Evolutionary conservation across 2,797 vertebrate genomes (phyloP).

Genomic region (Antrozous pallidus): DNA sequence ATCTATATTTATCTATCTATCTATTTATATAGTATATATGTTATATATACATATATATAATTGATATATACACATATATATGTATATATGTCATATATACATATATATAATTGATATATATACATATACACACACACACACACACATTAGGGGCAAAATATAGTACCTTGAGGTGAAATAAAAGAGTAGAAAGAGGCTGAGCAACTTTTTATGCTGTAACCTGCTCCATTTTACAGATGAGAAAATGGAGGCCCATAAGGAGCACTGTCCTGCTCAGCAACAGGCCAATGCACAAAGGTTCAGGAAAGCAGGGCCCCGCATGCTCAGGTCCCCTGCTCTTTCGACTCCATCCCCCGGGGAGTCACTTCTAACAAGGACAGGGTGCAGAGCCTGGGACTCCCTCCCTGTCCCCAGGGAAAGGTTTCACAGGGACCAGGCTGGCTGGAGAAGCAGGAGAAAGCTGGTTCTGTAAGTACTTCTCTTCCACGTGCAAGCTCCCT

Average conservation of each 20-base stretch:
- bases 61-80: too few species aligned
- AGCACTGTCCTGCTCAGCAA: too few species aligned
- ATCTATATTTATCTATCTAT: too few species aligned
- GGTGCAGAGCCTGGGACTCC: background rate
- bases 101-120: background rate
- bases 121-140: too few species aligned
- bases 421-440: accelerated
- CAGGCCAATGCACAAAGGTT: accelerated
- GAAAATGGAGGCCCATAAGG: background rate
- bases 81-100: too few species aligned
- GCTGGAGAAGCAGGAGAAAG: background rate
- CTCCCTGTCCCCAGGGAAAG: accelerated
- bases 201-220: accelerated
- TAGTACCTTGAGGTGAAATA: background rate
- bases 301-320: accelerated
- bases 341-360: accelerated
- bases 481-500: background rate
- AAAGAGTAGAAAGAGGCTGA: background rate
- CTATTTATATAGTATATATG: too few species aligned
- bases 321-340: too few species aligned
- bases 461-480: background rate
- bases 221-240: background rate
- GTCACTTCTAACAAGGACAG: background rate
- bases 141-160: background rate
- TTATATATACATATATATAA: too few species aligned